phyloP scores from a whole-genome alignment of 92 coral and sea anemone genomes.

The Bergia sp. region DNA sequence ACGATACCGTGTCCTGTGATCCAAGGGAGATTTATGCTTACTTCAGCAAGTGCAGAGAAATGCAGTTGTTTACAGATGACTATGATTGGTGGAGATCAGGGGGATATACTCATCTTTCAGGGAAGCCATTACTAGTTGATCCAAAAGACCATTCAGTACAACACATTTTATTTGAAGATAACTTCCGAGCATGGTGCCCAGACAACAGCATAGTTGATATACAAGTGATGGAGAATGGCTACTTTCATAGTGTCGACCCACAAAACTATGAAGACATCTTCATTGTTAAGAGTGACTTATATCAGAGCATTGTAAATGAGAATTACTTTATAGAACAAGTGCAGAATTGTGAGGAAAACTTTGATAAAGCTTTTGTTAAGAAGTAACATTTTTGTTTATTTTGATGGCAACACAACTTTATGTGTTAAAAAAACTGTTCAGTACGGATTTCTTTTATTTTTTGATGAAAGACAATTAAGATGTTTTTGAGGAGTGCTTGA shows the following conservation, averaged over 20 bases:
- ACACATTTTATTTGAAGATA: constrained; percentile 86
- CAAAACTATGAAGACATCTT: constrained; percentile 67
- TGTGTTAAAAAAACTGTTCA: no score
- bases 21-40: constrained; percentile 50
- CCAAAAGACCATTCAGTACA: constrained; percentile 65
- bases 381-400: neutral
- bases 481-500: no score
- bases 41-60: constrained; percentile 61
- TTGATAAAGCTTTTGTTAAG: constrained; percentile 13
- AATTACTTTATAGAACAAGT: constrained; percentile 77
- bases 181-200: constrained; percentile 80
- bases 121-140: constrained; percentile 73
- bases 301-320: constrained; percentile 70
- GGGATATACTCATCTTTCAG: constrained; percentile 57
- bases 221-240: constrained; percentile 44
- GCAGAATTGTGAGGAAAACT: constrained; percentile 66
- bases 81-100: constrained; percentile 75
- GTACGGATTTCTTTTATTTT: no score
- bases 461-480: no score
- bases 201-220: constrained; percentile 70
- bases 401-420: no score
- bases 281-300: constrained; percentile 73
- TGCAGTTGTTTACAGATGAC: constrained; percentile 69
- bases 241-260: constrained; percentile 60
- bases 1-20: constrained; percentile 16